Evolutionary conservation across 2,797 vertebrate genomes (phyloP).

Genomic region (Cuniculus paca): DNA sequence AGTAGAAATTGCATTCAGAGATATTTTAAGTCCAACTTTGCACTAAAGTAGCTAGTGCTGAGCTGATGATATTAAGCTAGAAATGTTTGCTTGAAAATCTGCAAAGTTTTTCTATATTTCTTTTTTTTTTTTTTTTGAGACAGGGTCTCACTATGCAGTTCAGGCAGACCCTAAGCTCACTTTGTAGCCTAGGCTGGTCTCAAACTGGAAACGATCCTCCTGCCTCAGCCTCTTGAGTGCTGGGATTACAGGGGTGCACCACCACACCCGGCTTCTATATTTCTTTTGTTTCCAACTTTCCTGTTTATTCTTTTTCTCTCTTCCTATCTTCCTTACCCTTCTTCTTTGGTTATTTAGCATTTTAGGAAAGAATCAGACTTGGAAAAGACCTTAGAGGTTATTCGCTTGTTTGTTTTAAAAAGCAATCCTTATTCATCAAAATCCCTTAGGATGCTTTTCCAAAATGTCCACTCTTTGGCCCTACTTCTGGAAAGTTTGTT

Average conservation of each 20-base stretch:
- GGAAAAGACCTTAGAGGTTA: conserved; percentile 2
- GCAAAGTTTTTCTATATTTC: background rate
- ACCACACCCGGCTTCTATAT: too few relatives aligned
- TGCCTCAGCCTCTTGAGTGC: too few relatives aligned
- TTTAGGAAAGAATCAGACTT: background rate
- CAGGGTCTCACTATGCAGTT: too few relatives aligned
- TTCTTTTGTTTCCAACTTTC: background rate
- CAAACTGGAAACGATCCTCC: too few relatives aligned
- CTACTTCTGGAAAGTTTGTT: background rate
- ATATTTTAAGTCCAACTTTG: background rate
- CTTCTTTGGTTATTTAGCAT: conserved; percentile 22
- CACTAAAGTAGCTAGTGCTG: background rate
- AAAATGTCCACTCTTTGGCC: background rate
- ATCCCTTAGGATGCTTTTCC: background rate
- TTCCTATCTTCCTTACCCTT: background rate
- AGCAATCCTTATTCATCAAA: background rate
- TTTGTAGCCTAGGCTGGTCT: too few relatives aligned
- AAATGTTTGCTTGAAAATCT: conserved; percentile 4
- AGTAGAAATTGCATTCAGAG: background rate
- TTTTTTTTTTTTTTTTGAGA: background rate
- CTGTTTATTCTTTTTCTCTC: background rate
- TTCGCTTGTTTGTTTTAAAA: background rate
- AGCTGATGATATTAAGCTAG: background rate
- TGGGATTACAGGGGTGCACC: too few relatives aligned
- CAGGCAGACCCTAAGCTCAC: too few relatives aligned